Conservation (phyloP, 1,140 invertebrate species). For the Bradysia coprophila region DNA sequence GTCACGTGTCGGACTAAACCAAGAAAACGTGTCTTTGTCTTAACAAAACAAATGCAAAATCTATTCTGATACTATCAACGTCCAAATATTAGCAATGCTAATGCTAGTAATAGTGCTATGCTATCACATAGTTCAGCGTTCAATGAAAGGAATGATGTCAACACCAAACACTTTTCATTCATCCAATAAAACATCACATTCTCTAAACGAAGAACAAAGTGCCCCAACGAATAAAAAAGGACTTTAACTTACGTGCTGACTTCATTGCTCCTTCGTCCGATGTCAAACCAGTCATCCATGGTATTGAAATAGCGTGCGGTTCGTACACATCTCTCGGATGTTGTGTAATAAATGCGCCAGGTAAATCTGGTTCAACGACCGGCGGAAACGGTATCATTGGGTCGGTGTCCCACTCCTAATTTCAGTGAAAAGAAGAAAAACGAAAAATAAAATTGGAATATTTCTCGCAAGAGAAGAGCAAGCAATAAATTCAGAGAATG, state of each 20-base stretch:
- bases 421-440: constrained; percentile 6
- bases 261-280: constrained; percentile 45
- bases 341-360: constrained; percentile 42
- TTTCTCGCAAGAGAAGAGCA: neutral
- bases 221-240: neutral
- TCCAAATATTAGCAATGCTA: no score
- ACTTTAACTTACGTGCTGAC: constrained; percentile 30
- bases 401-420: constrained; percentile 44
- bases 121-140: no score
- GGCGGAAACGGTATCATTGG: constrained; percentile 58
- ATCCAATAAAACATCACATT: no score
- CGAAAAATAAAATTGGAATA: neutral
- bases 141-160: no score
- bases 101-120: no score
- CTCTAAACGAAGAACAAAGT: no score
- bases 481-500: neutral
- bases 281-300: constrained; percentile 45
- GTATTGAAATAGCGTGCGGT: constrained; percentile 32
- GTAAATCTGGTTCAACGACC: constrained; percentile 39
- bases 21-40: no score
- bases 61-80: no score
- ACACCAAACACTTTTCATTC: no score
- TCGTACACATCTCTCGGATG: constrained; percentile 28
- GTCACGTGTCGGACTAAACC: no score
- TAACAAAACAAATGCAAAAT: no score